Evolutionary conservation across 2,797 vertebrate species (phyloP).

Genomic region (Garrulus glandarius): DNA sequence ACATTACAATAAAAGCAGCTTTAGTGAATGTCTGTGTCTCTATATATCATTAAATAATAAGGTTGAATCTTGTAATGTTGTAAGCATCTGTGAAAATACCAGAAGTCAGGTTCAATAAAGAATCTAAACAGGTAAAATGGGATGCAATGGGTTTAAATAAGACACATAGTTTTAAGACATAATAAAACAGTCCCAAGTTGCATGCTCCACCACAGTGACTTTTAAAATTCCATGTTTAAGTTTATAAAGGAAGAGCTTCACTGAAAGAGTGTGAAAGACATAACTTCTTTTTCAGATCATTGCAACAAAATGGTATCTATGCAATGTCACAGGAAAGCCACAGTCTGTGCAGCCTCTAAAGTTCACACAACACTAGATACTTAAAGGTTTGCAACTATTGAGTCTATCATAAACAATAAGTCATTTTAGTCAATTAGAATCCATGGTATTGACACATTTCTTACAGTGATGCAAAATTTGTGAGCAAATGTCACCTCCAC

Average conservation of each 20-base stretch:
- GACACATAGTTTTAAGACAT: not conserved
- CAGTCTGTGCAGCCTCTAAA: not conserved
- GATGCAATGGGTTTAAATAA: not conserved
- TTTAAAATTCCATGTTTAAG: not conserved
- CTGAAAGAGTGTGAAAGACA: not conserved
- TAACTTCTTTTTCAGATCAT: not conserved
- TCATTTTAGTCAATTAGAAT: not conserved
- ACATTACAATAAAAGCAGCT: not conserved
- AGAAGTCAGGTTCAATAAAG: not conserved
- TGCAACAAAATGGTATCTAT: not conserved
- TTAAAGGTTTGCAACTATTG: not conserved
- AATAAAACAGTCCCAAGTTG: not conserved
- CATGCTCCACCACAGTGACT: not conserved
- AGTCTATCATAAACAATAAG: not conserved
- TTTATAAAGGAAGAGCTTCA: not conserved
- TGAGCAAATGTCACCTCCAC: not conserved
- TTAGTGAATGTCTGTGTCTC: not conserved
- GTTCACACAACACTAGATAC: not conserved
- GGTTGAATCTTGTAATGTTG: not conserved
- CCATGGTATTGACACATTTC: not conserved
- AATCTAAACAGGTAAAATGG: not conserved
- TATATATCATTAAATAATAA: not conserved
- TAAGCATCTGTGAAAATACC: not conserved
- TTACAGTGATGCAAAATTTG: not conserved
- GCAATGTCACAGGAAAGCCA: fast-evolving